Evolutionary conservation across 2,113 vertebrate species (phyloP), one percentile per base, ranked within the genome.

Genomic region (Tyrannus savana): DNA sequence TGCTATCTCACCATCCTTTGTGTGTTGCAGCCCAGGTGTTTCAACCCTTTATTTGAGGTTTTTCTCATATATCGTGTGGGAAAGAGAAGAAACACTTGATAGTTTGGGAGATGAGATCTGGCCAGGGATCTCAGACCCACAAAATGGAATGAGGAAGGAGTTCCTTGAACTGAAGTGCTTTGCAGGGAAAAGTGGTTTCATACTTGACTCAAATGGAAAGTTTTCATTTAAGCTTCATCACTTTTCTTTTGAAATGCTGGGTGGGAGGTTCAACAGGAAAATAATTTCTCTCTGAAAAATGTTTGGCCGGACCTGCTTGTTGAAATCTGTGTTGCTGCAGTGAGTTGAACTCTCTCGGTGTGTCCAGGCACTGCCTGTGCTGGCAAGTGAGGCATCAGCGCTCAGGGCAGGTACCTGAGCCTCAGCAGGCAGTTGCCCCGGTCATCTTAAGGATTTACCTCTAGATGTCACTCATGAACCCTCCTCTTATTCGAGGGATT

Each of bases 381-480:
- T 41, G 56, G 56, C 59, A 39, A 63, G 76, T 10, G 72, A 59
- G 53, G 41, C 23, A 11, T 63, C 72, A 9, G 53, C 41, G 73
- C 42, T 67, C 55, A 50, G 59, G 84, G 52, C 52, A 87, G 80
- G 39, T 78, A 84, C 56, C 59, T 63, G 64, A 93, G 53, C 78
- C 55, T 49, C 53, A 23, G 50, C 2, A 80, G 67, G 67, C 44
- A 59, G 42, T 74, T 94, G 55, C 83, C 95, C 73, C 73, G 92
- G 89, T 81, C 53, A 63, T 81, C 94, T 74, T 93, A 47, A 84
- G n/a, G 56, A 93, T 64, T 91, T 92, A 81, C 96, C 96, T 97
- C 96, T 97, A 96, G 96, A 91, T 97, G 96, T 97, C 96, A 96
- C 91, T 96, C 96, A 95, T 24, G 94, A 96, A 95, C 95, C 39